Evolutionary conservation across 2,797 vertebrate genomes (phyloP).

Genomic region (Hydrocynus forskahlii): DNA sequence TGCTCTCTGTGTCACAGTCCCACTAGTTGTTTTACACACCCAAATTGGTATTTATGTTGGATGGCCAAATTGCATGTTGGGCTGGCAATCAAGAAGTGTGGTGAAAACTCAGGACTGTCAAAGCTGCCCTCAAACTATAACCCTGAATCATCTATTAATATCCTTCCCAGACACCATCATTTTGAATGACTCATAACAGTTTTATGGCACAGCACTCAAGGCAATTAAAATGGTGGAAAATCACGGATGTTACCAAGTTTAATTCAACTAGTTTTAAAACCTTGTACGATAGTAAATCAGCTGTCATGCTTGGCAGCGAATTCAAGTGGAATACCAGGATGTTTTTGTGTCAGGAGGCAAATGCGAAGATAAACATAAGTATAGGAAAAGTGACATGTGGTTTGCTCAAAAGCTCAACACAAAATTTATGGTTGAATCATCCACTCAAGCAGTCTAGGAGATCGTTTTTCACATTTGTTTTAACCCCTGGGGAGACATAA

Average conservation of each 20-base stretch:
- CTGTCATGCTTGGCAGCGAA: neutral
- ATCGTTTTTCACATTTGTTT: neutral
- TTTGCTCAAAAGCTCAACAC: neutral
- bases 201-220: constrained; percentile 54
- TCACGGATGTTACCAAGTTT: neutral
- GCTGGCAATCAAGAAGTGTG: constrained; percentile 78
- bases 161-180: constrained; percentile 74
- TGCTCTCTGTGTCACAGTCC: constrained; percentile 68
- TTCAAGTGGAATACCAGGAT: neutral
- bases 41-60: constrained; percentile 83
- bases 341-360: neutral
- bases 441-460: neutral
- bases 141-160: constrained; percentile 80
- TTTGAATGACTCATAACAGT: constrained; percentile 61
- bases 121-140: constrained; percentile 81
- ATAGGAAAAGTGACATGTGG: constrained; percentile 9
- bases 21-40: constrained; percentile 78
- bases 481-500: neutral
- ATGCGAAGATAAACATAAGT: constrained; percentile 2
- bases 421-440: neutral
- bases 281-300: neutral
- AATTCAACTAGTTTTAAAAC: neutral
- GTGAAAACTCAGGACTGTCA: constrained; percentile 72
- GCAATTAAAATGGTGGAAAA: constrained; percentile 40
- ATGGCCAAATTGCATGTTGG: constrained; percentile 80